Evolutionary conservation across 2,797 vertebrate species (phyloP), one percentile per base, ranked within the genome.

Genomic region (Aeoliscus strigatus): DNA sequence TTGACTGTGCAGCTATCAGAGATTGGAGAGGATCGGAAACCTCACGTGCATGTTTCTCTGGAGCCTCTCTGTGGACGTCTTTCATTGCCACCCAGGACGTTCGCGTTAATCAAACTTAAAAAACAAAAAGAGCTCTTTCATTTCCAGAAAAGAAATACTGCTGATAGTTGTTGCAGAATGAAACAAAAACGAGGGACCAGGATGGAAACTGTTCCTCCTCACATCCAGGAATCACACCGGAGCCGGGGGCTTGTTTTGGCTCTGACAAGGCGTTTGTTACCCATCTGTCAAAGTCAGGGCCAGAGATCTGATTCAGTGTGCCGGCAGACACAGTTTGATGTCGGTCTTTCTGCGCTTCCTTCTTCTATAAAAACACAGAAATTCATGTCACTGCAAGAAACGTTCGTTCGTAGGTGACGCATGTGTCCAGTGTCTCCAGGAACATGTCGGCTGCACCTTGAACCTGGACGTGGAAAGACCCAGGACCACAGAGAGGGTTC

Each of bases 341-440:
- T 70, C 47, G 51, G 38, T 75, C 23, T 35, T 26, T 51, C 23
- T 48, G 30, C 61, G 56, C 70, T 52, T 18, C 52, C 45, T 52
- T 32, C 36, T 51, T 55, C n/a, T 66, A 43, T 27, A 9, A 54
- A 52, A n/a, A 30, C 55, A 44, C 65, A 30, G 50, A 45, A 36
- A 62, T 31, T 42, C 35, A 42, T 48, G 30, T 41, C 6, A 32
- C 43, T 68, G 56, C 29, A 47, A 71, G 40, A 28, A 61, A 56
- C 49, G 48, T 68, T 50, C 18, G 41, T 45, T 48, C 45, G 40
- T 9, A 32, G 37, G 9, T 6, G 6, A 8, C 54, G 46, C 39
- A 32, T 1, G 14, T 13, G 18, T 23, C 38, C 33, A 21, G 25
- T 10, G 14, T 24, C 52, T 29, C 31, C 13, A n/a, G 4, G 8